phyloP scores from a whole-genome alignment of 2,797 vertebrate genomes.

The Coracias cyanogaster region DNA sequence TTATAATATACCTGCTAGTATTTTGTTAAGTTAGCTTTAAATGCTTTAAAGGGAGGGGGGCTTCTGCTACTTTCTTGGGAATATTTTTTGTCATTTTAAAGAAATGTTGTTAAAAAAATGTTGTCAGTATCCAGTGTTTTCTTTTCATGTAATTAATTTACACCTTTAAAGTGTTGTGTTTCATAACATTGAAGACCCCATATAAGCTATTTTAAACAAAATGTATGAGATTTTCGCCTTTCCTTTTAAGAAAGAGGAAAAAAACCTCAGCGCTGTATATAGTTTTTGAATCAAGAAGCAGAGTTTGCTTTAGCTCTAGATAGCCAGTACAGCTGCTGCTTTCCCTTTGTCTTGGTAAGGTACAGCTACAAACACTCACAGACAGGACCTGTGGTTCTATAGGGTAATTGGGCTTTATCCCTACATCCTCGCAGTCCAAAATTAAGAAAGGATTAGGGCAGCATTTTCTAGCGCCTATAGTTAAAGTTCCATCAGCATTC shows the following conservation, averaged over 20 bases:
- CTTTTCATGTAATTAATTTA: neutral
- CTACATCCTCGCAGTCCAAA: slow-evolving; percentile 2
- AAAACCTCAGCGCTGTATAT: neutral
- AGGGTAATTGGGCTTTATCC: neutral
- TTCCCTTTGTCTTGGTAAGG: neutral
- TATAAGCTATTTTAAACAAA: neutral
- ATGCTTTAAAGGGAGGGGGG: neutral
- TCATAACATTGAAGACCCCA: neutral
- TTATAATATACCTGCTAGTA: neutral
- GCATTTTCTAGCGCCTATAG: neutral
- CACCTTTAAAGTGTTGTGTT: neutral
- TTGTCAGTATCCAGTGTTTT: neutral
- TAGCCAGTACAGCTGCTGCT: neutral
- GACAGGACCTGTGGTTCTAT: neutral
- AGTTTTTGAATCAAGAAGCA: neutral
- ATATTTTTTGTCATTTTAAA: slow-evolving; percentile 19
- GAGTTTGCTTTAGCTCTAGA: neutral
- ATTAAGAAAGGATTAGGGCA: slow-evolving; percentile 36
- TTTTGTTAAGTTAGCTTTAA: slow-evolving; percentile 46
- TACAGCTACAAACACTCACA: neutral
- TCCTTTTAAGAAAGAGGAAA: neutral
- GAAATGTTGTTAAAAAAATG: neutral
- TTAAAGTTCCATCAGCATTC: slow-evolving; percentile 36
- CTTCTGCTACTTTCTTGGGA: neutral
- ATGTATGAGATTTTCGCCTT: neutral